These are phyloP conservation scores for Heliconius sara DNA, from an alignment of 2,888 invertebrate species.

Conservation along the genomic window DNA sequence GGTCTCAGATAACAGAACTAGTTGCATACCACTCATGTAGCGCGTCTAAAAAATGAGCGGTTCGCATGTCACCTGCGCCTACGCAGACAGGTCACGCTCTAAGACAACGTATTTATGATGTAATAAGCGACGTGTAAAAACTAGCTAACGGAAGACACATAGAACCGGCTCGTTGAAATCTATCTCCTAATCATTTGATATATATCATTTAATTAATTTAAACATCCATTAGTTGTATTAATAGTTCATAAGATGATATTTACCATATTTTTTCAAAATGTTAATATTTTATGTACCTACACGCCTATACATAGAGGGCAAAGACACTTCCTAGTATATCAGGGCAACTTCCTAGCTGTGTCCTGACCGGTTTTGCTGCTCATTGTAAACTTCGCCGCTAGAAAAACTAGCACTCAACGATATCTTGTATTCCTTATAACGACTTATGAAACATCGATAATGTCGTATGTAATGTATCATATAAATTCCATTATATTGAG, in stretches of 20 bases:
- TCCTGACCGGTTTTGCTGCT: constrained; percentile 63
- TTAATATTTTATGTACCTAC: neutral
- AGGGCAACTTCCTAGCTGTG: constrained; percentile 62
- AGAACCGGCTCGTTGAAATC: constrained; percentile 66
- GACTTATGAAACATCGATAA: constrained; percentile 43
- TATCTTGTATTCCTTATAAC: constrained; percentile 56
- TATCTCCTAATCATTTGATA: constrained; percentile 62
- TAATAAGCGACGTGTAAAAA: constrained; percentile 72
- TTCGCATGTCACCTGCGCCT: constrained; percentile 80
- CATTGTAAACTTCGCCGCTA: constrained; percentile 64
- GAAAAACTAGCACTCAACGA: constrained; percentile 63
- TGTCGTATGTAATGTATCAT: constrained; percentile 7
- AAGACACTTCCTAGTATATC: constrained; percentile 58
- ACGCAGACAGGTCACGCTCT: constrained; percentile 73
- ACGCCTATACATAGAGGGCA: constrained; percentile 33
- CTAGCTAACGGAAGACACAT: constrained; percentile 73
- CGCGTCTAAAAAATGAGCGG: constrained; percentile 67
- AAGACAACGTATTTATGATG: constrained; percentile 68
- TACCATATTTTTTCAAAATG: constrained; percentile 43
- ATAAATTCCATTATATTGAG: neutral
- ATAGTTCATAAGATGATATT: neutral
- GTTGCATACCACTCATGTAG: constrained; percentile 62
- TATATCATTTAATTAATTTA: constrained; percentile 10
- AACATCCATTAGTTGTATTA: neutral
- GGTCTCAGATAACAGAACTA: constrained; percentile 77